A percentile compares a stretch with the other conserved stretches of the same genome.
Evolutionary conservation across 2,797 vertebrate species (phyloP).

Genomic region (Cynopterus sphinx): DNA sequence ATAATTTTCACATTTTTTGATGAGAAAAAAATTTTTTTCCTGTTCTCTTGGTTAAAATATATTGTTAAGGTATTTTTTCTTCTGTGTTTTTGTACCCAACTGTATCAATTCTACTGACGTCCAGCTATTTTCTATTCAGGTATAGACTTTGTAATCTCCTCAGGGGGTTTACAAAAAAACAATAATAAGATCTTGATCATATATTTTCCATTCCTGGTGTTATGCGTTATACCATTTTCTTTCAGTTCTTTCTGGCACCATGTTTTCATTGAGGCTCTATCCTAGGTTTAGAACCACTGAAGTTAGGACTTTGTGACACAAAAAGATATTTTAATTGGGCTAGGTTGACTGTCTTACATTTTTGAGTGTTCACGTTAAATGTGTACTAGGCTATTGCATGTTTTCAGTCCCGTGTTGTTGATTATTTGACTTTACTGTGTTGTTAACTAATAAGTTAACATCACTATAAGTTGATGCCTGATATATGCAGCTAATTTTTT

Average conservation of each 20-base stretch:
- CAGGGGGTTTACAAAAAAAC: neutral
- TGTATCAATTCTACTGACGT: conserved; percentile 46
- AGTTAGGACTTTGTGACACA: neutral
- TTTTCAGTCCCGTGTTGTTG: neutral
- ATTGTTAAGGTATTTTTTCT: neutral
- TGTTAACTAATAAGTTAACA: neutral
- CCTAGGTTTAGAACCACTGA: neutral
- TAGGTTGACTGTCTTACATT: neutral
- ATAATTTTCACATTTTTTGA: conserved; percentile 21
- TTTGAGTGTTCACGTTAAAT: neutral
- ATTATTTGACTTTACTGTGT: neutral
- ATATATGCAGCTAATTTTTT: conserved; percentile 3
- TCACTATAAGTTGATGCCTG: neutral
- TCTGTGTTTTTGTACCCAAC: conserved; percentile 13
- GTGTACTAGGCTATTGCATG: neutral
- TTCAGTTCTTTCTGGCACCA: neutral
- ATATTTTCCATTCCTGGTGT: neutral
- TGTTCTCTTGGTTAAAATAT: neutral
- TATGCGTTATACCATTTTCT: neutral
- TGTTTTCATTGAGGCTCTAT: neutral
- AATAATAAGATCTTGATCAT: neutral
- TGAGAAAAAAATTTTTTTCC: neutral
- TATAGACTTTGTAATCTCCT: neutral
- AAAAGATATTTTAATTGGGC: neutral
- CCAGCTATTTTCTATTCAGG: conserved; percentile 33